phyloP scores from a whole-genome alignment of 2,113 vertebrate genomes.

The Jaculus jaculus region DNA sequence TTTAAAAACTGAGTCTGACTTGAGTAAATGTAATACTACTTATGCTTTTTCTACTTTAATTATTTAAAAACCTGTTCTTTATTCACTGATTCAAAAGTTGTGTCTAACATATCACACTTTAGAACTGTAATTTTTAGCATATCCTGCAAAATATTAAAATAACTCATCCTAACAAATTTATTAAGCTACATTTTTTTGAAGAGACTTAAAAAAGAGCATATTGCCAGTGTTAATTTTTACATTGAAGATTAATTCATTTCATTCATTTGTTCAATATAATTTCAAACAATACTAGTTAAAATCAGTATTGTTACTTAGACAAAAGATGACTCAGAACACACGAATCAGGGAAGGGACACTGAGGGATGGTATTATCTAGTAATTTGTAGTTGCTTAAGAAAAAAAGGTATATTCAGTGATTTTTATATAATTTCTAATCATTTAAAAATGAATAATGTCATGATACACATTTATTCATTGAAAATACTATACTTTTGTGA shows the following conservation, averaged over 20 bases:
- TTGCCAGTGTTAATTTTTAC: neutral
- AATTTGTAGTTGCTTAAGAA: neutral
- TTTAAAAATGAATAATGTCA: neutral
- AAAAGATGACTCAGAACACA: neutral
- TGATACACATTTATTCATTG: neutral
- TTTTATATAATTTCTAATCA: neutral
- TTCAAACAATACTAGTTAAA: conserved; percentile 7
- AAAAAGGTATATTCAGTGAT: neutral
- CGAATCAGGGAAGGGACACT: neutral
- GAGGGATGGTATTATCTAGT: neutral
- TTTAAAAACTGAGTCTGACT: neutral
- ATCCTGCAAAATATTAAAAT: neutral
- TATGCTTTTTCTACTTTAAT: neutral
- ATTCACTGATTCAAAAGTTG: neutral
- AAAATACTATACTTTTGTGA: neutral
- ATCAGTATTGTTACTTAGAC: neutral
- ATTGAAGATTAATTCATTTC: neutral
- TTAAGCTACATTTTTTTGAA: neutral
- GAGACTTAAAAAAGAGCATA: neutral
- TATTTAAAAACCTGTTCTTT: neutral
- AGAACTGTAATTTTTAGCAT: neutral
- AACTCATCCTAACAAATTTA: neutral
- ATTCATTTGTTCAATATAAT: neutral
- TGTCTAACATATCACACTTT: neutral
- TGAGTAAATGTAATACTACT: neutral